Conservation (phyloP, 2,797 vertebrate genomes). For the Melanotaenia parkinsoni region DNA sequence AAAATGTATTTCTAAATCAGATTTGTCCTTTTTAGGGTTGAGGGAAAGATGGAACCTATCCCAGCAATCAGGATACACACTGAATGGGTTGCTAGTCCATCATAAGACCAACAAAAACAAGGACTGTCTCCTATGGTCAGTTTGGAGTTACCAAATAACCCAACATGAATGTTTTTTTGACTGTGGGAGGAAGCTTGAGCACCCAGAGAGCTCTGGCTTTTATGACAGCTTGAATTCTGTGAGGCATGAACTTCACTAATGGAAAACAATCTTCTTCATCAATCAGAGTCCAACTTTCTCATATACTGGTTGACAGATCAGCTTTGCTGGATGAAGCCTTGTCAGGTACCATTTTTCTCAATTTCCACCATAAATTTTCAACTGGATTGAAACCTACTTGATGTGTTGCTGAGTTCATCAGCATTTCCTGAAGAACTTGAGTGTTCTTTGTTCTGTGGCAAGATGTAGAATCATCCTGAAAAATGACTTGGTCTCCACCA, state of each 20-base stretch:
- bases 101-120: no score
- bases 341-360: constrained; percentile 2
- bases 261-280: constrained; percentile 3
- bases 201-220: background rate
- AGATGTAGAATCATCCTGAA: background rate
- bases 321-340: background rate
- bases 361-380: background rate
- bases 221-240: background rate
- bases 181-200: background rate
- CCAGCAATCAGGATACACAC: background rate
- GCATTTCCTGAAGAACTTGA: background rate
- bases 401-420: background rate
- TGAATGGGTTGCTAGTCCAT: background rate
- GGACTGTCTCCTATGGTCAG: no score
- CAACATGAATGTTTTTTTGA: background rate
- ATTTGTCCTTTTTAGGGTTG: no score
- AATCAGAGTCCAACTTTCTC: constrained; percentile 1
- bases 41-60: background rate
- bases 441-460: background rate
- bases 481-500: background rate
- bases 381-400: background rate
- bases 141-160: background rate
- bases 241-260: constrained; percentile 2
- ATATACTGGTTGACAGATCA: background rate
- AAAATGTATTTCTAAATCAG: no score